A percentile compares a stretch with the other conserved stretches of the same genome.
Evolutionary conservation across 2,113 vertebrate species (phyloP).

Genomic region (Narcine bancroftii): DNA sequence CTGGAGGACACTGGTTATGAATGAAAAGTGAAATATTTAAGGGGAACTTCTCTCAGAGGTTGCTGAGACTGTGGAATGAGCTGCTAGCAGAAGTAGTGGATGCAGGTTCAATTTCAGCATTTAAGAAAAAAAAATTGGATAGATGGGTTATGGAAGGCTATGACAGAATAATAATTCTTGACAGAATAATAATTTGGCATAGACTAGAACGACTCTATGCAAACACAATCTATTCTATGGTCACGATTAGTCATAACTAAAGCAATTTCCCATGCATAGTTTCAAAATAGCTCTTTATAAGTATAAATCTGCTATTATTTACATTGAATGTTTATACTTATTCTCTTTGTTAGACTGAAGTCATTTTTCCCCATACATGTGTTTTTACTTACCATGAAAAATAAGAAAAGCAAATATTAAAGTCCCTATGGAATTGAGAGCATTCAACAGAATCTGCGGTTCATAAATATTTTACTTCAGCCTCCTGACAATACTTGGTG

Average conservation of each 20-base stretch:
- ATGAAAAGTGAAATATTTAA: no score
- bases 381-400: constrained; percentile 7
- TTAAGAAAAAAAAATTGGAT: no score
- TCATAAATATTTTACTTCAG: background rate
- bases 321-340: constrained; percentile 10
- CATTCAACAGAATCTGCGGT: background rate
- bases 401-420: constrained; percentile 3
- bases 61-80: no score
- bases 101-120: no score
- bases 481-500: background rate
- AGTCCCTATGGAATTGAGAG: background rate
- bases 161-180: no score
- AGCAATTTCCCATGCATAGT: background rate
- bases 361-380: constrained; percentile 11
- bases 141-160: no score
- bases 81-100: no score
- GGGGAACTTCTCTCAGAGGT: no score
- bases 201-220: no score
- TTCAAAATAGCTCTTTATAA: background rate
- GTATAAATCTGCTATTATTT: constrained; percentile 2
- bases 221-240: background rate
- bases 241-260: no score
- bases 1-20: no score
- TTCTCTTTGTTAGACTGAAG: background rate
- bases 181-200: no score